Evolutionary conservation across 2,888 invertebrate species (phyloP), one percentile per base, ranked within the genome.

Genomic region (Pemphredon lugubris): DNA sequence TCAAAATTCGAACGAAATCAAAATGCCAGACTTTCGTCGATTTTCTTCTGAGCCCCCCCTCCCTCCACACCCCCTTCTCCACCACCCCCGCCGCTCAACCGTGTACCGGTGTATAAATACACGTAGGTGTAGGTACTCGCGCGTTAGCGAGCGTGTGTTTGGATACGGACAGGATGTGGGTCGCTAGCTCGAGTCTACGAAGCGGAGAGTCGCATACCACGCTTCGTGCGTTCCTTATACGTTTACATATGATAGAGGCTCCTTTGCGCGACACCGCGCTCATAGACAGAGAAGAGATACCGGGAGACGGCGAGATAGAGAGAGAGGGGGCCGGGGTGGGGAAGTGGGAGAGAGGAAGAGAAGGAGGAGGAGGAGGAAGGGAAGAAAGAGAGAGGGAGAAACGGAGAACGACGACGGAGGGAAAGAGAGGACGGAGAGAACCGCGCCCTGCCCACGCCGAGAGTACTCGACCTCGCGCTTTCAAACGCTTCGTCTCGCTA

Each of bases 81-180:
- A n/a, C n/a, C n/a, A n/a, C n/a, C n/a, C n/a, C n/a, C n/a, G n/a
- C n/a, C n/a, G n/a, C n/a, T n/a, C n/a, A n/a, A n/a, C n/a, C n/a
- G n/a, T n/a, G n/a, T n/a, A n/a, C n/a, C n/a, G n/a, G n/a, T n/a
- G n/a, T 34, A 34, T n/a, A 34, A 34, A 45, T 39, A 16, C 39
- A 55, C 60, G 61, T 69, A 63, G 57, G 71, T 70, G 70, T 57
- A 55, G 45, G 45, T 55, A 57, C 44, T 45, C 61, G 55, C n/a
- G 11, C 26, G 71, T 60, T 61, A 47, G 47, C 47, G 72, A 42
- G 40, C 50, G 65, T 54, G 74, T 83, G 79, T 82, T 80, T 81
- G 83, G 81, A 84, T 73, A 77, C 77, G 75, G 68, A 68, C 82
- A 75, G 82, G 83, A 86, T 86, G 86, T 86, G 85, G 85, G 86